Evolutionary conservation across 2,113 vertebrate species (phyloP).

Genomic region (Sprattus sprattus): DNA sequence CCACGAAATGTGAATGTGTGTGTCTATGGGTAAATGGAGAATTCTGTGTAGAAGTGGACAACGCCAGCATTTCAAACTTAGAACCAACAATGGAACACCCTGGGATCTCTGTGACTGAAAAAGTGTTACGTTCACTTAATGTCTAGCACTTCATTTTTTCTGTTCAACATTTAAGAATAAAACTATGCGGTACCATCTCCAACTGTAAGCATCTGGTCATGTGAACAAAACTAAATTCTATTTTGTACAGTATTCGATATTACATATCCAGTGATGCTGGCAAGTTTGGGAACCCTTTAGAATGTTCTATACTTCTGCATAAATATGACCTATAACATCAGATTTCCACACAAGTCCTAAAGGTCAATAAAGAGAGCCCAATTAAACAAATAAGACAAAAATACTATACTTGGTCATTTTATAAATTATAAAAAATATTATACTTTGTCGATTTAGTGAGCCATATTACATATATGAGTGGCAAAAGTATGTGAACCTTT

Average conservation of each 20-base stretch:
- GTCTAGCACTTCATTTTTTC: not conserved
- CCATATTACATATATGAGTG: too few relatives aligned
- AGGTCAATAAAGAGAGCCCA: too few relatives aligned
- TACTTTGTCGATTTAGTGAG: too few relatives aligned
- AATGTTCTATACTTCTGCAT: too few relatives aligned
- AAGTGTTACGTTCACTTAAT: not conserved
- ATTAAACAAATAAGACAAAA: too few relatives aligned
- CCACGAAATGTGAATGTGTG: too few relatives aligned
- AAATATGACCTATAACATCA: too few relatives aligned
- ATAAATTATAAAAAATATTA: too few relatives aligned
- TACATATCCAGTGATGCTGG: not conserved
- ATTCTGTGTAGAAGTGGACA: not conserved
- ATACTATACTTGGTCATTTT: too few relatives aligned
- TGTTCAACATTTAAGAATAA: not conserved
- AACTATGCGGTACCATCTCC: conserved; percentile 29
- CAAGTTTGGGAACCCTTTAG: too few relatives aligned
- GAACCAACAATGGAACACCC: not conserved
- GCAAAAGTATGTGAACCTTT: too few relatives aligned
- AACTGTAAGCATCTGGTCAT: conserved; percentile 20
- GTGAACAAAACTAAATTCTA: conserved; percentile 25
- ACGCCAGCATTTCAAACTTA: not conserved
- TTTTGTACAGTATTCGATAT: conserved; percentile 52
- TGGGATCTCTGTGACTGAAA: not conserved
- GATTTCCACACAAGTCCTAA: too few relatives aligned
- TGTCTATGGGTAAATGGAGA: not conserved